Base-by-base conservation (phyloP, 2,113 vertebrate genomes). In the Corvus cornix region DNA sequence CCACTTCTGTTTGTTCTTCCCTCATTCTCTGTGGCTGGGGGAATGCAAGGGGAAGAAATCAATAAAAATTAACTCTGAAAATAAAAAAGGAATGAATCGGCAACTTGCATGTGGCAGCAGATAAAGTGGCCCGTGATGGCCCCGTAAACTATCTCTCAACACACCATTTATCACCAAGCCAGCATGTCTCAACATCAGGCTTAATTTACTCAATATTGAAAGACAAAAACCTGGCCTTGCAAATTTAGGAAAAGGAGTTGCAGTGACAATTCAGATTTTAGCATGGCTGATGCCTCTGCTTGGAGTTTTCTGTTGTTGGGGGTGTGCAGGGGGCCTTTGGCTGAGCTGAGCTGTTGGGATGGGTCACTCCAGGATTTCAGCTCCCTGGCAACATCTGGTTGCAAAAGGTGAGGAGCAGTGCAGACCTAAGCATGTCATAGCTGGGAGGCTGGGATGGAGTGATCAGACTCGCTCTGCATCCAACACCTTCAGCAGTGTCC, bases 61-160 rank as follows among this genome's bases (percentile, higher is more conserved):
- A 55, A 90, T 96, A 93, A 85, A 96, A 91, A 80, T 80, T 82
- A 66, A 93, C 89, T 87, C 89, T 26, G 67, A 53, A 91, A 91
- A 88, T 88, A 91, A 96, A 85, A 89, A 96, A 74, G 82, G 82
- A 93, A 79, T 0, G 1, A 85, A 84, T 90, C 31, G 24, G 74
- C 75, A 85, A 20, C 74, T 89, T 43, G 53, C 58, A 79, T 83
- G 78, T 39, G 43, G 93, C 89, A 91, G 41, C 1, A 3, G 75
- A 93, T 90, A 67, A 95, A 95, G 69, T 48, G 55, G 53, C 89
- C 96, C 0, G 0, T 52, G 91, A 87, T 91, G 89, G 94, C 69
- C 88, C 84, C 69, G 49, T 82, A 93, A 96, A 89, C 41, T 21
- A 16, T 80, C 67, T 79, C 70, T 90, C 70, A 58, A 8, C 78